A percentile compares a stretch with the other conserved stretches of the same genome.
These are phyloP conservation scores for Macrophya annulata DNA, from an alignment of 2,888 invertebrate species.

Conservation along the genomic window DNA sequence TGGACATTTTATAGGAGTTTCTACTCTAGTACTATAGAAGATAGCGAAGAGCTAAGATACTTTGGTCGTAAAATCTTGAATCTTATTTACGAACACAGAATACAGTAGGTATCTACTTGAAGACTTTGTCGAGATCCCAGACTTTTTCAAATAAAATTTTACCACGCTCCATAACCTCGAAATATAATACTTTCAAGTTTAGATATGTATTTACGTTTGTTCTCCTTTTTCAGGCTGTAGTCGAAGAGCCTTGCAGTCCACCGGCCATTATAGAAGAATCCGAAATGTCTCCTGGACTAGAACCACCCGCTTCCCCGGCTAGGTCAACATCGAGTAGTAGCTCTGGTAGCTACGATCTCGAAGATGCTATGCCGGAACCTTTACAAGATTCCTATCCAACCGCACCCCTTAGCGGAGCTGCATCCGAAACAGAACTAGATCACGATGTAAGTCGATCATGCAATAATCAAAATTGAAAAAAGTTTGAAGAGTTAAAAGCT, in stretches of 20 bases:
- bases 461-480: neutral
- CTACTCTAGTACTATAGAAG: constrained; percentile 27
- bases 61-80: constrained; percentile 52
- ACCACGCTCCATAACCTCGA: constrained; percentile 28
- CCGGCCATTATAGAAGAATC: constrained; percentile 73
- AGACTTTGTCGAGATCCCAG: constrained; percentile 37
- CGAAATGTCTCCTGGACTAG: constrained; percentile 66
- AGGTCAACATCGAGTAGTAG: constrained; percentile 77
- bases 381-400: constrained; percentile 66
- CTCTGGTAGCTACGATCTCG: constrained; percentile 77
- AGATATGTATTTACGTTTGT: neutral
- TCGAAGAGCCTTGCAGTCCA: constrained; percentile 75
- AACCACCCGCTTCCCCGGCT: constrained; percentile 70
- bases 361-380: constrained; percentile 75
- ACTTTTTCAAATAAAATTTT: constrained; percentile 34
- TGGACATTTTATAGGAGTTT: constrained; percentile 53
- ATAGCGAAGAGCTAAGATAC: constrained; percentile 46
- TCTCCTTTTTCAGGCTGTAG: constrained; percentile 69
- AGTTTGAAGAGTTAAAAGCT: neutral
- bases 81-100: constrained; percentile 42
- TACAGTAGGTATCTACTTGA: neutral
- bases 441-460: constrained; percentile 68
- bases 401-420: constrained; percentile 69
- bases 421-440: constrained; percentile 72
- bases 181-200: constrained; percentile 15